Conservation (phyloP, 2,113 vertebrate species). For the Spilogale gracilis region DNA sequence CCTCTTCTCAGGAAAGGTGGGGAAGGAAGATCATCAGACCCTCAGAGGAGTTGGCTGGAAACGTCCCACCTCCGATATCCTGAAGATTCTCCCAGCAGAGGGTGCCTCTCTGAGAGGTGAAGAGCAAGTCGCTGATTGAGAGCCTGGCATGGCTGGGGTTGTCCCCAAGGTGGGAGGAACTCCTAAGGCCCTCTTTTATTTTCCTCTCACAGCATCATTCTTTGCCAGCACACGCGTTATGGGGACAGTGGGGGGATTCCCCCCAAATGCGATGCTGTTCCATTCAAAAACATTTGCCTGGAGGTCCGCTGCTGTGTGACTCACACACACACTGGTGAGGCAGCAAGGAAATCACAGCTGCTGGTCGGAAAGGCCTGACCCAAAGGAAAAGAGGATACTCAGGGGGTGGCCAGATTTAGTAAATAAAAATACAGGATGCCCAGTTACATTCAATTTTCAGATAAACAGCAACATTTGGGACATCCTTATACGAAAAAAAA, state of each 20-base stretch:
- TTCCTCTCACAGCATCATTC: not conserved
- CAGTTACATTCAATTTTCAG: constrained; percentile 20
- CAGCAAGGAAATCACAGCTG: constrained; percentile 49
- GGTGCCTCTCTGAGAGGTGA: not conserved
- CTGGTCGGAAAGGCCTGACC: not conserved
- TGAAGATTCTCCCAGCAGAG: not conserved
- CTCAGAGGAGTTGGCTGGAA: not conserved
- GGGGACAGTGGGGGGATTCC: constrained; percentile 66
- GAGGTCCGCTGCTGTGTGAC: constrained; percentile 51
- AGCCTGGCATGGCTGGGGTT: not conserved
- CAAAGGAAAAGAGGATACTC: not conserved
- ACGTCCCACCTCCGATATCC: not conserved
- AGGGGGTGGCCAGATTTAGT: not conserved
- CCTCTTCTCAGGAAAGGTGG: not conserved
- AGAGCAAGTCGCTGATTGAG: fast-evolving
- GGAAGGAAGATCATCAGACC: not conserved
- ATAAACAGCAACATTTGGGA: not conserved
- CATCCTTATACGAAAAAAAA: not conserved
- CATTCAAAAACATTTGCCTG: constrained; percentile 63
- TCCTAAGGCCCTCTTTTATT: not conserved
- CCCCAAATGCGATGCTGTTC: constrained; percentile 36
- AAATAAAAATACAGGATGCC: not conserved
- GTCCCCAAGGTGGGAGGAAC: not conserved
- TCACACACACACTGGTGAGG: not conserved
- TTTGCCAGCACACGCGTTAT: not conserved